Percentiles rank a stretch among this genome's conserved stretches.
Evolutionary conservation across 2,888 invertebrate genomes (phyloP).

Genomic region (Chymomyza amoena): DNA sequence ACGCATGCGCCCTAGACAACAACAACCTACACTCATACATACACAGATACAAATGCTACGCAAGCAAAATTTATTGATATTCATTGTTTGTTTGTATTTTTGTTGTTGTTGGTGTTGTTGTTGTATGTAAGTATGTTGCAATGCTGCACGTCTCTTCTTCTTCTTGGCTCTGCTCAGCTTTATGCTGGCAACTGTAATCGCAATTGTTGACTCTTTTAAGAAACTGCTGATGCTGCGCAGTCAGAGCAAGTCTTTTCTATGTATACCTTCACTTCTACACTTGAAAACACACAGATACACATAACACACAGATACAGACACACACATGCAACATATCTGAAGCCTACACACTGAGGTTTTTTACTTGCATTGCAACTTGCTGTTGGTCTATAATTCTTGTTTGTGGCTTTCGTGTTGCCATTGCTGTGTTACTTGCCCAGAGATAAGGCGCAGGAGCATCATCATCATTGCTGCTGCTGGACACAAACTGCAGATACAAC

Average conservation of each 20-base stretch:
- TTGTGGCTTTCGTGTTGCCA: conserved; percentile 62
- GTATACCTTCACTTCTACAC: conserved; percentile 45
- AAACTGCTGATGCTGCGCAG: conserved; percentile 45
- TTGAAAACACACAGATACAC: conserved; percentile 14
- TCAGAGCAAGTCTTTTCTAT: not conserved
- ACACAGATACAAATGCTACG: conserved; percentile 11
- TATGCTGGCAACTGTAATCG: conserved; percentile 52
- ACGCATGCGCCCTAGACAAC: conserved; percentile 2
- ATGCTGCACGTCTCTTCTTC: conserved; percentile 31
- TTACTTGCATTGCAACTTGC: conserved; percentile 59
- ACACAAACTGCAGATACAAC: conserved; percentile 23
- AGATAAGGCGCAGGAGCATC: conserved; percentile 63
- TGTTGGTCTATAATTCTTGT: conserved; percentile 71
- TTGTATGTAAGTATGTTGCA: not conserved
- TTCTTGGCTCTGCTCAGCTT: conserved; percentile 34
- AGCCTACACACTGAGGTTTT: not conserved
- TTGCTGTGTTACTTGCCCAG: conserved; percentile 11
- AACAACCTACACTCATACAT: not conserved
- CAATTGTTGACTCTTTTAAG: conserved; percentile 48
- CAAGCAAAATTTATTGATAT: conserved; percentile 58
- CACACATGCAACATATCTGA: conserved; percentile 5
- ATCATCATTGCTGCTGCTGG: conserved; percentile 22
- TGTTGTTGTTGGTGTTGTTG: too few species aligned
- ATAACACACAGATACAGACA: conserved; percentile 23
- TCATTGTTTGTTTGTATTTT: conserved; percentile 55